Evolutionary conservation across 2,797 vertebrate genomes (phyloP).

Genomic region (Myripristis murdjan): DNA sequence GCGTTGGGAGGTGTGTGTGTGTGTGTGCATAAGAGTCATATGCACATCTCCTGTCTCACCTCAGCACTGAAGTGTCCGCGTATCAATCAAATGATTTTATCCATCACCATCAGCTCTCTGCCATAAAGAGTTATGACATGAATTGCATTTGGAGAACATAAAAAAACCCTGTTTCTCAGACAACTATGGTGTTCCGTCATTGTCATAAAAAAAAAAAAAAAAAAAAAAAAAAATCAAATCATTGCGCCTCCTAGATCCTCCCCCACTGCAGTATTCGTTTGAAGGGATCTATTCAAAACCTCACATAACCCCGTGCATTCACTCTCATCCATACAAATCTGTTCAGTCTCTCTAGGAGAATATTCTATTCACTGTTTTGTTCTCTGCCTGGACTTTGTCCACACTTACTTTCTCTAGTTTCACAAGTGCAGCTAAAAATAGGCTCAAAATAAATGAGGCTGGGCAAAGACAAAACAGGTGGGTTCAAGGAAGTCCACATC

Average conservation of each 20-base stretch:
- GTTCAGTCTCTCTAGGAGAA: conserved; percentile 60
- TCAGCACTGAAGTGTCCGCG: conserved; percentile 31
- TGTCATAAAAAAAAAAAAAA: conserved; percentile 51
- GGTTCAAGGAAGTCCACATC: conserved; percentile 34
- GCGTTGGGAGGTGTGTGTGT: conserved; percentile 51
- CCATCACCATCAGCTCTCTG: conserved; percentile 60
- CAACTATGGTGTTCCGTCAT: conserved; percentile 49
- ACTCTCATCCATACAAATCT: conserved; percentile 59
- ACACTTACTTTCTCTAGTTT: conserved; percentile 41
- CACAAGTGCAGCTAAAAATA: conserved; percentile 17
- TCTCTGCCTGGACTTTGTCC: conserved; percentile 44
- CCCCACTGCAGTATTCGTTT: conserved; percentile 46
- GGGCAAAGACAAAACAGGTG: conserved; percentile 18
- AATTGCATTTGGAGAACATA: conserved; percentile 48
- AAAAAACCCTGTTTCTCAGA: conserved; percentile 35
- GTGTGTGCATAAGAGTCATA: conserved; percentile 59
- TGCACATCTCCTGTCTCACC: conserved; percentile 60
- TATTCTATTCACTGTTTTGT: conserved; percentile 63
- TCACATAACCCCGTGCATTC: conserved; percentile 62
- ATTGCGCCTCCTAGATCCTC: conserved; percentile 28
- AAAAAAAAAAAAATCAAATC: conserved; percentile 40
- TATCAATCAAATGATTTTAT: conserved; percentile 71
- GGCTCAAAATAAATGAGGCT: conserved; percentile 34
- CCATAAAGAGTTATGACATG: conserved; percentile 62
- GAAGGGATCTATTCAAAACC: conserved; percentile 65